A percentile compares a stretch with the other conserved stretches of the same genome.
Evolutionary conservation across 2,113 vertebrate genomes (phyloP).

Genomic region (Rana temporaria): DNA sequence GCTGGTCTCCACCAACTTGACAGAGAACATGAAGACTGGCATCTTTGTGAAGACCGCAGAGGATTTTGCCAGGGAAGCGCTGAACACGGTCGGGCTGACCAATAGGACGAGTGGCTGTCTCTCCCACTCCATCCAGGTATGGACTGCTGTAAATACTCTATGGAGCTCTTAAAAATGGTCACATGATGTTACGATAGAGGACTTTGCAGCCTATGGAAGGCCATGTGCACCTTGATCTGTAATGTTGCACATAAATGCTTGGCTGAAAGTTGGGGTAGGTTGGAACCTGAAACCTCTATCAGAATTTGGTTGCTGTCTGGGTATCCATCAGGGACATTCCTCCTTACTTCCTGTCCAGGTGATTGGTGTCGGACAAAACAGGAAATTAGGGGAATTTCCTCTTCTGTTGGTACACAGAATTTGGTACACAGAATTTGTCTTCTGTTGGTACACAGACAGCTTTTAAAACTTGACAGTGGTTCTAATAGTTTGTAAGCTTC

Average conservation of each 20-base stretch:
- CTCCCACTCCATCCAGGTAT: conserved; percentile 75
- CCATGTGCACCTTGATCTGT: too few species aligned
- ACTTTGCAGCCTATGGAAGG: neutral
- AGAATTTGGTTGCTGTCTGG: neutral
- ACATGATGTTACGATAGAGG: neutral
- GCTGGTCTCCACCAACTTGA: conserved; percentile 76
- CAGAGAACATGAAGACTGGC: conserved; percentile 13
- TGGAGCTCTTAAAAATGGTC: too few species aligned
- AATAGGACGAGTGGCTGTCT: conserved; percentile 73
- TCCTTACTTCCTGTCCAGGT: neutral
- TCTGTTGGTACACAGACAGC: too few species aligned
- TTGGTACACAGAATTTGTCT: too few species aligned
- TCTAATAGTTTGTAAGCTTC: too few species aligned
- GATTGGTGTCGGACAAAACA: too few species aligned
- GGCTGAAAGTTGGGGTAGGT: too few species aligned
- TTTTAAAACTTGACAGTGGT: too few species aligned
- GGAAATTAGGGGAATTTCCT: too few species aligned
- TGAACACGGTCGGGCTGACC: conserved; percentile 78
- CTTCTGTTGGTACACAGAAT: too few species aligned
- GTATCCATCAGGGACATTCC: neutral
- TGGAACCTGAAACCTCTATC: neutral
- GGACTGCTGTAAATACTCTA: neutral
- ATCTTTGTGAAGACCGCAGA: conserved; percentile 63
- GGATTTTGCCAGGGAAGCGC: conserved; percentile 67
- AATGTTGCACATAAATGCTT: neutral